phyloP scores from a whole-genome alignment of 2,888 invertebrate genomes.

The Nomada flava region DNA sequence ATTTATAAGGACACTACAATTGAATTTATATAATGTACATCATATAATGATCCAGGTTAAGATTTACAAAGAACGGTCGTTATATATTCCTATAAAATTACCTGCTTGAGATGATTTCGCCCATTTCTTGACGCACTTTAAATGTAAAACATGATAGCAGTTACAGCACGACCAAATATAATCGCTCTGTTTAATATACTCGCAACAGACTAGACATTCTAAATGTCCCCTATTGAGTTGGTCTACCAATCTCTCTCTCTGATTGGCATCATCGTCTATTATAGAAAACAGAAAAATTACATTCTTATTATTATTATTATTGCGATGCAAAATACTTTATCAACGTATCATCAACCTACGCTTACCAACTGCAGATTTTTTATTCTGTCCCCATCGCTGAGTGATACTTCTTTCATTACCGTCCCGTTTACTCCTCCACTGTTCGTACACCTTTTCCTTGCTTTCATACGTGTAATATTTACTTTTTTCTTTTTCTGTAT shows the following conservation, averaged over 20 bases:
- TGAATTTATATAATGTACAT: not conserved
- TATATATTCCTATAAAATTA: constrained; percentile 10
- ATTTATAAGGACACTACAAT: too few relatives aligned
- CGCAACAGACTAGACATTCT: constrained; percentile 98
- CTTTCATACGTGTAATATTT: constrained; percentile 61
- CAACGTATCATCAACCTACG: not conserved
- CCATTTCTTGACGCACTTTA: constrained; percentile 96
- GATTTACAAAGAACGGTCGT: too few relatives aligned
- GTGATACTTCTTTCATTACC: constrained; percentile 51
- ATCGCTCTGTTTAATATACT: constrained; percentile 91
- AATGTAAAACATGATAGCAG: constrained; percentile 97
- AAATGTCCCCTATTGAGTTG: constrained; percentile 92
- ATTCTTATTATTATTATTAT: not conserved
- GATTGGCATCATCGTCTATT: constrained; percentile 87
- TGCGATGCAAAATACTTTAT: too few relatives aligned
- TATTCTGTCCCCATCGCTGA: constrained; percentile 68
- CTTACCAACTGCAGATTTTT: constrained; percentile 74
- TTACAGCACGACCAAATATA: constrained; percentile 96
- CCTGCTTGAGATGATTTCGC: constrained; percentile 90
- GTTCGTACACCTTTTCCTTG: constrained; percentile 70
- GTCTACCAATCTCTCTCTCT: constrained; percentile 93
- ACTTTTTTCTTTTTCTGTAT: constrained; percentile 64
- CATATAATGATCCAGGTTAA: too few relatives aligned
- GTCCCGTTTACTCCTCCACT: constrained; percentile 76
- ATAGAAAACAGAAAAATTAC: constrained; percentile 24